Base-by-base conservation (phyloP, 2,113 vertebrate genomes). In the Ia io region DNA sequence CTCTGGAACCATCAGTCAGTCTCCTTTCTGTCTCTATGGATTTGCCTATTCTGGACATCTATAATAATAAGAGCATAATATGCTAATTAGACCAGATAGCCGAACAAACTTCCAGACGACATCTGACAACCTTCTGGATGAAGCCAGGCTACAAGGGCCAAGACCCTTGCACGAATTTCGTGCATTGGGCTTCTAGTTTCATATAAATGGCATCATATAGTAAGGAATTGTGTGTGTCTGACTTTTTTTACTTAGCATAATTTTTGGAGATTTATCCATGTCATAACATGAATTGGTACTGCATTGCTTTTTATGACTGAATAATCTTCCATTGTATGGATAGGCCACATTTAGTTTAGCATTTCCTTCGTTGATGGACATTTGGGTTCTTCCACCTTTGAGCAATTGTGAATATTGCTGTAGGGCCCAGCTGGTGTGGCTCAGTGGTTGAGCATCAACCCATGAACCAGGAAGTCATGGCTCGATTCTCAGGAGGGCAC, bases 21-120 rank as follows among this genome's bases (percentile, higher is more conserved):
- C 30, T 59, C 44, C 59, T 70, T 77, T 63, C 40, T 74, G 63
- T 90, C 37, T 42, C 42, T 71, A 6, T 86, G 94, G 32, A 71
- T 74, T 70, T 61, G 37, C n/a, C 77, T 84, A 0, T 32, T 73
- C 37, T 67, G 69, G 82, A 89, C 25, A 47, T 47, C 47, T 47
- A 47, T 47, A 47, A 47, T 47, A 47, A 40, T 40, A 40, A 40
- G 5, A 40, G 5, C 47, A 47, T 47, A 47, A 47, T 47, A 47
- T 47, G 47, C 47, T 47, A 47, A 47, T 47, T 47, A 47, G 47
- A 13, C 47, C 47, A 47, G 2, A 13, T 47, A 47, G 12, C 47
- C 3, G 47, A 47, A 47, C 47, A 12, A 47, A 47, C 47, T 47
- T 47, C 47, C 47, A 3, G 47, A 47, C 12, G 6, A 47, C 47